Evolutionary conservation across 2,888 invertebrate species (phyloP).

Genomic region (Bembecia ichneumoniformis): DNA sequence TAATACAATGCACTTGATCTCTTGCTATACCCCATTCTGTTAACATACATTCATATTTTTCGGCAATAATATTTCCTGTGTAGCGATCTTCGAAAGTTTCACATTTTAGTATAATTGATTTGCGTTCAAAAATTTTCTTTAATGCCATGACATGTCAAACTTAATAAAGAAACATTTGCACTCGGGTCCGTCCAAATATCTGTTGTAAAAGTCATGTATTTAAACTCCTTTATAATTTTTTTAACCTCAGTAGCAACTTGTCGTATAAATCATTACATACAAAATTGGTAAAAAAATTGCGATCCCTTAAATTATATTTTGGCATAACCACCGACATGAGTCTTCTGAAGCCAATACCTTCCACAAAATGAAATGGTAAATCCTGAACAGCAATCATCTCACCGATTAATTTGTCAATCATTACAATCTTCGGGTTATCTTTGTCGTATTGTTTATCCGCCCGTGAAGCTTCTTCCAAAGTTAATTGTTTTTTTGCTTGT

Average conservation of each 20-base stretch:
- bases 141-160: no score
- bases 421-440: no score
- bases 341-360: conserved; percentile 18
- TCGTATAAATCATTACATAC: conserved; percentile 14
- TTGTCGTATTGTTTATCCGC: no score
- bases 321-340: conserved; percentile 15
- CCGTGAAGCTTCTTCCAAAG: no score
- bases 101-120: conserved; percentile 13
- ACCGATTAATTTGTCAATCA: conserved; percentile 14
- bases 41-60: no score
- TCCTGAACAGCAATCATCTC: conserved; percentile 21
- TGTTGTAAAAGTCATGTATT: conserved; percentile 17
- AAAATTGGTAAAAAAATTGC: conserved; percentile 15
- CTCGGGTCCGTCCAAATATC: conserved; percentile 18
- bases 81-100: no score
- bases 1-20: conserved; percentile 18
- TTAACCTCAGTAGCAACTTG: conserved; percentile 14
- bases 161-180: conserved; percentile 8
- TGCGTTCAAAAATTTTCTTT: conserved; percentile 14
- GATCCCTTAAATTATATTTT: conserved; percentile 17
- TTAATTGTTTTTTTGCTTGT: no score
- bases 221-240: conserved; percentile 13
- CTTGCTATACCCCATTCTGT: no score
- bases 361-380: conserved; percentile 19
- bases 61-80: conserved; percentile 17